Evolutionary conservation across 2,797 vertebrate genomes (phyloP), one percentile per base, ranked within the genome.

Genomic region (Mus spretus): DNA sequence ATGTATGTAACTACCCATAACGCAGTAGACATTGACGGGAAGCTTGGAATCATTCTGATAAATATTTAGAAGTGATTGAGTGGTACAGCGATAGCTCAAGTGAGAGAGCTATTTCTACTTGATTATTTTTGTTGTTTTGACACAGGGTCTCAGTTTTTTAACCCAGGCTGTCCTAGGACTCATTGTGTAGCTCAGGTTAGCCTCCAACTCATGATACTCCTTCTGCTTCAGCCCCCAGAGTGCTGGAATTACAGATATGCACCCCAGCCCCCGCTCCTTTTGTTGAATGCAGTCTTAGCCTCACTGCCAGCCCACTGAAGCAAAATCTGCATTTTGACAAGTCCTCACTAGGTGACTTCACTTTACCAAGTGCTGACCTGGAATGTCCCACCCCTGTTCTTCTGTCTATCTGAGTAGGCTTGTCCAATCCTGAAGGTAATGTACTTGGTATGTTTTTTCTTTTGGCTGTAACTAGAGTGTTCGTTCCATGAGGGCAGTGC

Each of bases 311-410:
- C 37, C 22, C 90, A 31, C 34, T 89, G 40, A 55, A 87, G 63
- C 55, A 94, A 92, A 80, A 59, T 59, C 88, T 86, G 28, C 81
- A 82, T 89, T 81, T 87, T 93, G 86, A 50, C 80, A 88, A 93
- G 79, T 65, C n/a, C 31, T 82, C 44, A 72, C 28, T 44, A n/a
- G 17, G 77, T 53, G 63, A 55, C 17, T 44, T 44, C 1, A 28
- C 24, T 75, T 90, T 34, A 44, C 37, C 65, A 63, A 82, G 55
- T 26, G 63, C 20, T 53, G 59, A 15, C 88, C 14, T 74, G 11
- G 40, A 90, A n/a, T 79, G 31, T 31, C 6, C 50, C 37, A 31
- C 4, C 31, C 26, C 40, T 15, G 0, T 85, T 89, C 82, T 67
- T 63, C 93, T 79, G 9, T 86, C 19, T 87, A 15, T 61, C 63